phyloP scores from a whole-genome alignment of 2,797 vertebrate species.

The Tapera naevia region DNA sequence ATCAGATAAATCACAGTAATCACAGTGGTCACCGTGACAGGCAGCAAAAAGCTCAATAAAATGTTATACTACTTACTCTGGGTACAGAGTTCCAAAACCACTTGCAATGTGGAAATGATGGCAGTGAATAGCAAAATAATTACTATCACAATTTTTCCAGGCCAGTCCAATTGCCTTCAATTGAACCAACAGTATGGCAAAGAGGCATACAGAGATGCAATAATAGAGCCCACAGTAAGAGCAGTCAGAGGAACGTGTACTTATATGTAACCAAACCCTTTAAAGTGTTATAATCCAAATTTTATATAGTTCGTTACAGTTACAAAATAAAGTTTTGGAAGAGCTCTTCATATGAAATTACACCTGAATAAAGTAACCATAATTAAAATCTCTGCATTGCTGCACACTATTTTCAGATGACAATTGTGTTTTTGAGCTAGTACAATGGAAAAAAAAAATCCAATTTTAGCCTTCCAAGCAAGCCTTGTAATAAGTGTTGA shows the following conservation, averaged over 20 bases:
- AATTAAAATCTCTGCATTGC: not conserved
- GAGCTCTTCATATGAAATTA: not conserved
- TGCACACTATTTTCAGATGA: not conserved
- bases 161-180: not conserved
- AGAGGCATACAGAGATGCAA: not conserved
- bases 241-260: not conserved
- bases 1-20: not conserved
- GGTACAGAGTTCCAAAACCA: not conserved
- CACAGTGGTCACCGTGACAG: not conserved
- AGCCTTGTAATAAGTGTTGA: too few species aligned
- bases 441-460: not conserved
- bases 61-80: not conserved
- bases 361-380: not conserved
- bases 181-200: rapidly evolving
- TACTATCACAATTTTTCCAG: not conserved
- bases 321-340: not conserved
- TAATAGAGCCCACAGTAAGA: rapidly evolving
- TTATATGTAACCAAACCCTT: not conserved
- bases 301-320: rapidly evolving
- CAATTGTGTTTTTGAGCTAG: not conserved
- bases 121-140: not conserved
- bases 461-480: not conserved
- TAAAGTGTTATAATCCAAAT: not conserved
- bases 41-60: not conserved
- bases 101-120: not conserved